A percentile compares a stretch with the other conserved stretches of the same genome.
Evolutionary conservation across 2,888 invertebrate species (phyloP).

Genomic region (Ecliptopera silaceata): DNA sequence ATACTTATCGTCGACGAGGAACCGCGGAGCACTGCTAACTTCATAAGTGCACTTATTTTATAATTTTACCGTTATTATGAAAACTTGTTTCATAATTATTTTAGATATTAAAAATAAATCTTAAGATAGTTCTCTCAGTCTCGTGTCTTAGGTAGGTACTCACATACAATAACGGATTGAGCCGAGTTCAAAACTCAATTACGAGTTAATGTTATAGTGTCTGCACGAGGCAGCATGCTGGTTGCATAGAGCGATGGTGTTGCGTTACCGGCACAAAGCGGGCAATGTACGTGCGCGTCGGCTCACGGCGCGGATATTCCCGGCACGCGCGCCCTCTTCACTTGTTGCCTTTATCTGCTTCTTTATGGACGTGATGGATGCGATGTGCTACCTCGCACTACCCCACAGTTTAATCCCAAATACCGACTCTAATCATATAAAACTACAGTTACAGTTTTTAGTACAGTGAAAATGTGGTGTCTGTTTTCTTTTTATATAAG

Average conservation of each 20-base stretch:
- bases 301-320: constrained; percentile 1
- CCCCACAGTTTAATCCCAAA: neutral
- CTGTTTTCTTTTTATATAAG: no score
- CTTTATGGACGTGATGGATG: constrained; percentile 6
- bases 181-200: no score
- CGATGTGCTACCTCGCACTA: neutral
- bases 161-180: no score
- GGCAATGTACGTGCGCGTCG: neutral
- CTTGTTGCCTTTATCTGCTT: constrained; percentile 18
- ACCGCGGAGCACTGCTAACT: neutral
- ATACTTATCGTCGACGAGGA: neutral
- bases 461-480: no score
- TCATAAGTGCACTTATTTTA: neutral
- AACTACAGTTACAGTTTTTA: no score
- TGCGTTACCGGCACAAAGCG: neutral
- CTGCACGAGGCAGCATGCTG: no score
- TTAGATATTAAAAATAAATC: no score
- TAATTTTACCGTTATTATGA: neutral
- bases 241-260: neutral
- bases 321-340: constrained; percentile 16
- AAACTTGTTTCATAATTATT: neutral
- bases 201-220: no score
- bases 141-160: no score
- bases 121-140: no score
- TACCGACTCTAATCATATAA: neutral